Evolutionary conservation across 2,797 vertebrate genomes (phyloP).

Genomic region (Neostethus bicornis): DNA sequence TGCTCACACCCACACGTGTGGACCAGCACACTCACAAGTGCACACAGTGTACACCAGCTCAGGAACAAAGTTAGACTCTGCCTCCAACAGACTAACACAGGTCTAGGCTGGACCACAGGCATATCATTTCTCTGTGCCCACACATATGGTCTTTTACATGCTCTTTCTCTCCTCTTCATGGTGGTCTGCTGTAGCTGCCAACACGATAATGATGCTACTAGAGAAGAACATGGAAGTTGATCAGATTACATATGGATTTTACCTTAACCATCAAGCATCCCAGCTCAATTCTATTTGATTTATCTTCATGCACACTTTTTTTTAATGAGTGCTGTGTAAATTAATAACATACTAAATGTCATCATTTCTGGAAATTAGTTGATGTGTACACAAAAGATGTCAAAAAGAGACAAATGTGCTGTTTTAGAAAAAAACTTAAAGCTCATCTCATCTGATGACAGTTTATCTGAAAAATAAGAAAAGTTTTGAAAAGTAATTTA

Average conservation of each 20-base stretch:
- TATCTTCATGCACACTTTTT: too few species aligned
- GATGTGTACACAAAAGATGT: too few species aligned
- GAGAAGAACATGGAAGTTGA: conserved; percentile 11
- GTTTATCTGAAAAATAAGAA: too few species aligned
- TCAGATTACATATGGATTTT: conserved; percentile 16
- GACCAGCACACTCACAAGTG: conserved; percentile 36
- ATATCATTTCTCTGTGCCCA: conserved; percentile 62
- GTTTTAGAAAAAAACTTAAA: too few species aligned
- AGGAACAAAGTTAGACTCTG: conserved; percentile 60
- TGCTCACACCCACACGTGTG: conserved; percentile 60
- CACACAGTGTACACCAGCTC: conserved; percentile 26
- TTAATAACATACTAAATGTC: too few species aligned
- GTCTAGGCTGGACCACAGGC: conserved; percentile 61
- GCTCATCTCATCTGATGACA: too few species aligned
- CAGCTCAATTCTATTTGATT: neutral
- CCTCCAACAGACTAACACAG: conserved; percentile 66
- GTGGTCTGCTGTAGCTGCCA: conserved; percentile 60
- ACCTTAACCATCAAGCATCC: conserved; percentile 7
- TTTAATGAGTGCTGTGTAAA: too few species aligned
- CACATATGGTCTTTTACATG: conserved; percentile 64
- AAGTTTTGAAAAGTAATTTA: too few species aligned
- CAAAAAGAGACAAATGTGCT: too few species aligned
- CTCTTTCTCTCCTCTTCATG: conserved; percentile 59
- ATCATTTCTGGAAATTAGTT: too few species aligned
- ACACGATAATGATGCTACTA: conserved; percentile 30